Conservation (phyloP, 2,113 vertebrate genomes). For the Eudyptes chrysolophus region DNA sequence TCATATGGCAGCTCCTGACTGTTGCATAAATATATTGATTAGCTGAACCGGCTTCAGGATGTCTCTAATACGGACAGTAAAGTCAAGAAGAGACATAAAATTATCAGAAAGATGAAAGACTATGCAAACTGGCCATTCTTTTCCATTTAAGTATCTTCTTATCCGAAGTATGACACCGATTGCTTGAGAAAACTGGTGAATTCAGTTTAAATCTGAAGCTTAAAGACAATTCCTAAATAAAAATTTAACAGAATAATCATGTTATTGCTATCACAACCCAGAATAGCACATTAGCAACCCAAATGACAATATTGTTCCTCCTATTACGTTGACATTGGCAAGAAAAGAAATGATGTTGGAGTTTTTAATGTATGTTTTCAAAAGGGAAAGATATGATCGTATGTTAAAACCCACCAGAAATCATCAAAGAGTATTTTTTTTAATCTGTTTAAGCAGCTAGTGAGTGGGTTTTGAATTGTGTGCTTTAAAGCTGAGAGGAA, state of each 20-base stretch:
- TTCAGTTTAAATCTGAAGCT: not conserved
- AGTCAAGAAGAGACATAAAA: not conserved
- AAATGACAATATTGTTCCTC: not conserved
- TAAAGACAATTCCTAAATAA: conserved; percentile 10
- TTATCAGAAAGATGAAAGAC: not conserved
- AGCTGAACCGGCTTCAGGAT: conserved; percentile 23
- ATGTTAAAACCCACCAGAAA: not conserved
- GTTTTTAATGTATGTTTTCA: not conserved
- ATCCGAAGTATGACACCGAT: not conserved
- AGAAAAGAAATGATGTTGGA: not conserved
- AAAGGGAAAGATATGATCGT: not conserved
- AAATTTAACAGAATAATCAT: not conserved
- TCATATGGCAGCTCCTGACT: conserved; percentile 62
- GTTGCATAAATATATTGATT: conserved; percentile 64
- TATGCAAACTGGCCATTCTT: not conserved
- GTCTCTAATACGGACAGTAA: conserved; percentile 23
- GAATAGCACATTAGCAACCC: not conserved
- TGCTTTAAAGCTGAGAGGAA: not conserved
- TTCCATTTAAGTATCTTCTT: not conserved
- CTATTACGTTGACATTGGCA: not conserved
- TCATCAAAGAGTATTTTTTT: not conserved
- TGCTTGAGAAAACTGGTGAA: not conserved
- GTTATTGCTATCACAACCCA: conserved; percentile 8
- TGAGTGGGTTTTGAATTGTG: not conserved
- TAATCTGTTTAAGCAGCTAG: not conserved